Conservation (phyloP, 2,113 vertebrate genomes). For the Melierax canorus region DNA sequence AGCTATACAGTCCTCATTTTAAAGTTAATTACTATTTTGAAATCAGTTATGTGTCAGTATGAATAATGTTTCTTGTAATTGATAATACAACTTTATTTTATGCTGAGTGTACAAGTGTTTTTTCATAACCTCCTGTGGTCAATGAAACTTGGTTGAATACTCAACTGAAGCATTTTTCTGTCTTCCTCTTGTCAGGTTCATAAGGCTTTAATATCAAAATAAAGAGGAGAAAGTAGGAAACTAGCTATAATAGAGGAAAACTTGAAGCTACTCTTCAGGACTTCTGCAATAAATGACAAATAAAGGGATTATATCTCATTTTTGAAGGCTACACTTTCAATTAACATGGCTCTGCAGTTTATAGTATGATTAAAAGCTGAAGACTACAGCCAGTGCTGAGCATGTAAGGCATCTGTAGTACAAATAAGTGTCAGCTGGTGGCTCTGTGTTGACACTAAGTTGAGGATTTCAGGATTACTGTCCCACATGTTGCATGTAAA, state of each 20-base stretch:
- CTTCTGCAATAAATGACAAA: not conserved
- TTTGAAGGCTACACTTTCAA: not conserved
- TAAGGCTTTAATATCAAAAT: not conserved
- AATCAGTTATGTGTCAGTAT: not conserved
- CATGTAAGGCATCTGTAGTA: not conserved
- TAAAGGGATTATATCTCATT: not conserved
- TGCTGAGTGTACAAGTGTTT: not conserved
- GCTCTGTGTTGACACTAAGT: not conserved
- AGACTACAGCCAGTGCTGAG: not conserved
- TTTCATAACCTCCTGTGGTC: not conserved
- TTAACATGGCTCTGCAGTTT: not conserved
- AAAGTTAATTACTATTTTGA: not conserved
- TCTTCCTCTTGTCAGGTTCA: not conserved
- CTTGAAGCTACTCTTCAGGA: not conserved
- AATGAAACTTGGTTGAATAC: not conserved
- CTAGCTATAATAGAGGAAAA: not conserved
- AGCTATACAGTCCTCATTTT: not conserved
- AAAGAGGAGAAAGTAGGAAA: not conserved
- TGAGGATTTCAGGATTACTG: conserved; percentile 6
- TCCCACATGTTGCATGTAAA: not conserved
- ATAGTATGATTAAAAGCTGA: not conserved
- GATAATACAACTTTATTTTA: not conserved
- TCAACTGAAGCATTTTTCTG: not conserved
- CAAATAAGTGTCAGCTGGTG: not conserved
- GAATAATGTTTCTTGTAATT: not conserved